These are phyloP conservation scores for Ctena decussata DNA, from an alignment of 2,888 invertebrate species.

Conservation along the genomic window DNA sequence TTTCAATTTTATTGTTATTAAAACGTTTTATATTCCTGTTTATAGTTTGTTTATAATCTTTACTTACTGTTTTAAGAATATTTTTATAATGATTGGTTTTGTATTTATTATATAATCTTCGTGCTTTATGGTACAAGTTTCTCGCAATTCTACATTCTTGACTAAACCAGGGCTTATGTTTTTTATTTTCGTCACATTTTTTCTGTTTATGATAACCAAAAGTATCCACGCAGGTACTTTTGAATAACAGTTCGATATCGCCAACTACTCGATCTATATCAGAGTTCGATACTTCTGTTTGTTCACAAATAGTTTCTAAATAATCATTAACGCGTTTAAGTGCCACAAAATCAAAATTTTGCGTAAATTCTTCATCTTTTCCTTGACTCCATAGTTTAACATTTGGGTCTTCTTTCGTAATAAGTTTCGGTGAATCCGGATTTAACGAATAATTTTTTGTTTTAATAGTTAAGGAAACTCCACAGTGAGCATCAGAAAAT, in stretches of 20 bases:
- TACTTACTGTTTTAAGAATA: background rate
- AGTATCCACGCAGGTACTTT: background rate
- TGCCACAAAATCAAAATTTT: too few species aligned
- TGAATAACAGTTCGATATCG: background rate
- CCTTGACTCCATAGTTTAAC: too few species aligned
- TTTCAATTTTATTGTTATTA: background rate
- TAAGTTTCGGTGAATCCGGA: too few species aligned
- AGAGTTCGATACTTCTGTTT: too few species aligned
- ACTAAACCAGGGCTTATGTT: background rate
- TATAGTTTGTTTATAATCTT: background rate
- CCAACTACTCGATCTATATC: background rate
- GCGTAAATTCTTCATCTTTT: too few species aligned
- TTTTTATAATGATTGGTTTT: background rate
- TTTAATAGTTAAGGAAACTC: too few species aligned
- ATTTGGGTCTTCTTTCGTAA: too few species aligned
- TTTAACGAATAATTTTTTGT: too few species aligned
- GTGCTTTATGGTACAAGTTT: background rate
- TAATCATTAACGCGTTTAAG: too few species aligned
- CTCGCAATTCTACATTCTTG: background rate
- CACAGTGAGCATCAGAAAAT: too few species aligned
- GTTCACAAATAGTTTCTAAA: too few species aligned
- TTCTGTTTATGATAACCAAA: background rate
- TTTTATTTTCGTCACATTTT: background rate
- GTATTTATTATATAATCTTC: background rate
- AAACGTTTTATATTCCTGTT: background rate